Evolutionary conservation across 1,140 invertebrate genomes (phyloP).

Genomic region (Hycleus phaleratus): DNA sequence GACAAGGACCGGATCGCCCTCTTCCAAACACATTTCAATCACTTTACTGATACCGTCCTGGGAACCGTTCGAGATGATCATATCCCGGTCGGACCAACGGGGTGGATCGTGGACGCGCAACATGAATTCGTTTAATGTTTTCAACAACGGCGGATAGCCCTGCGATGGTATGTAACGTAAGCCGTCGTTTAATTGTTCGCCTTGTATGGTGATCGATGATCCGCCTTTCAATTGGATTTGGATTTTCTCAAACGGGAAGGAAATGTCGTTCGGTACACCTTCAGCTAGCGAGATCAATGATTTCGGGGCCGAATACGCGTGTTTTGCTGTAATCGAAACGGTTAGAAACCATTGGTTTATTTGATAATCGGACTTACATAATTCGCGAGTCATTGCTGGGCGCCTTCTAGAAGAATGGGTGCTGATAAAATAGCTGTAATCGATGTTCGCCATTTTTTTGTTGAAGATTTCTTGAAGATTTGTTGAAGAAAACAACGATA

Average conservation of each 20-base stretch:
- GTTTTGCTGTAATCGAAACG: conserved; percentile 47
- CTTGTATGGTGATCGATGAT: conserved; percentile 47
- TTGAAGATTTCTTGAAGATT: not conserved
- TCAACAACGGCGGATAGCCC: conserved; percentile 60
- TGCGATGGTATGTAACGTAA: conserved; percentile 68
- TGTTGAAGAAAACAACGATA: conserved; percentile 2
- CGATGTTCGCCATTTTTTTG: conserved; percentile 20
- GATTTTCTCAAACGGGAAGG: conserved; percentile 65
- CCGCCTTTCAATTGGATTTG: conserved; percentile 56
- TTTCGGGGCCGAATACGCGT: conserved; percentile 56
- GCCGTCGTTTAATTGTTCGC: conserved; percentile 50
- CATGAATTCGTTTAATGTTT: conserved; percentile 57
- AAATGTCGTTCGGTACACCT: conserved; percentile 67
- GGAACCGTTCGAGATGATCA: conserved; percentile 62
- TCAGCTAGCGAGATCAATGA: conserved; percentile 65
- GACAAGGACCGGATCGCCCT: conserved; percentile 62
- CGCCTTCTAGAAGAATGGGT: conserved; percentile 33
- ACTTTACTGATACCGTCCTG: conserved; percentile 71
- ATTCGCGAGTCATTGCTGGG: conserved; percentile 37
- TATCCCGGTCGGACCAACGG: conserved; percentile 49
- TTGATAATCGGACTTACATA: conserved; percentile 34
- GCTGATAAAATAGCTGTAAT: conserved; percentile 38
- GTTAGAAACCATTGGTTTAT: not conserved
- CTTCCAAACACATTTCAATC: conserved; percentile 56
- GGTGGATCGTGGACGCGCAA: conserved; percentile 58